Percentiles rank a stretch among this genome's conserved stretches.
Conservation (phyloP, 2,888 invertebrate species). For the Metopia argyrocephala region DNA sequence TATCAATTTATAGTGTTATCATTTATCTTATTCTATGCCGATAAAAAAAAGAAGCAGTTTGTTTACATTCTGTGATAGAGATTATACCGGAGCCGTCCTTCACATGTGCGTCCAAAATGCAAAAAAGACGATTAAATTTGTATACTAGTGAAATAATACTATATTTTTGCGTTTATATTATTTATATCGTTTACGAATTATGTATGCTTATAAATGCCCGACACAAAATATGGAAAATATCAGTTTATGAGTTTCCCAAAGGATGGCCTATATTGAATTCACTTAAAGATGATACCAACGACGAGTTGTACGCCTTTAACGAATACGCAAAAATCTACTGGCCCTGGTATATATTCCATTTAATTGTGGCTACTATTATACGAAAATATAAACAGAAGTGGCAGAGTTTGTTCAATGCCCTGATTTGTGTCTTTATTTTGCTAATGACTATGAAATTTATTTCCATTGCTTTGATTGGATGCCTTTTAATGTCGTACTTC, state of each 20-base stretch:
- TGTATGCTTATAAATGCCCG: constrained; percentile 70
- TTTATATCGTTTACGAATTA: constrained; percentile 73
- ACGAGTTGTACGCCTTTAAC: constrained; percentile 75
- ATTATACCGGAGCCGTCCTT: not conserved
- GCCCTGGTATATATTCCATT: constrained; percentile 75
- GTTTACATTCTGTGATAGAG: not conserved
- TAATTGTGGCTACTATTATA: constrained; percentile 66
- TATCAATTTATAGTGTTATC: not conserved
- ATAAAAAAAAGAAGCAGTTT: not conserved
- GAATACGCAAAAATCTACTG: constrained; percentile 71
- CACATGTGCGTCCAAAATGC: constrained; percentile 17
- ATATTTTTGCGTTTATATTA: constrained; percentile 74
- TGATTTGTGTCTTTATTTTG: constrained; percentile 70
- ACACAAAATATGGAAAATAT: constrained; percentile 68
- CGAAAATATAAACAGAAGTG: constrained; percentile 65
- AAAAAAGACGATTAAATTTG: constrained; percentile 28
- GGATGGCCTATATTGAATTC: constrained; percentile 74
- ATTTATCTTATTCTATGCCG: not conserved
- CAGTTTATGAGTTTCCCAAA: constrained; percentile 69
- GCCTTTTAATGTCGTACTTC: constrained; percentile 72
- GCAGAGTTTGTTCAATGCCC: constrained; percentile 68
- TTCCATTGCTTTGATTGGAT: constrained; percentile 67
- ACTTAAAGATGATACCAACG: constrained; percentile 74
- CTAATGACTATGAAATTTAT: constrained; percentile 58
- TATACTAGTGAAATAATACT: constrained; percentile 69